Percentiles rank a stretch among this genome's conserved stretches.
Evolutionary conservation across 2,113 vertebrate species (phyloP).

Genomic region (Globicephala melas): DNA sequence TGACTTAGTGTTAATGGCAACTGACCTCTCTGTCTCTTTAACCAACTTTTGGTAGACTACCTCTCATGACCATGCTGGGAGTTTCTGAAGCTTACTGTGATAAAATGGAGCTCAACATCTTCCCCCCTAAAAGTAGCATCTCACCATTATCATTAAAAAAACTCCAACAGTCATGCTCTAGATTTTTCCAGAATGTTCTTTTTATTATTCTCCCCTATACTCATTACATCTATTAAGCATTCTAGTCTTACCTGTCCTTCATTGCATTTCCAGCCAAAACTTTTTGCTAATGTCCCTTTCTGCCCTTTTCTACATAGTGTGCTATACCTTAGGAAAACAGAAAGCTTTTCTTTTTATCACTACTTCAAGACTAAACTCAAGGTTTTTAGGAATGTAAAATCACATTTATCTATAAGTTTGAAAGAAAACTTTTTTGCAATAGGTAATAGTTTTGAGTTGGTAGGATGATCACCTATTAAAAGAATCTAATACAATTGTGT

Average conservation of each 20-base stretch:
- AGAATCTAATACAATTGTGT: neutral
- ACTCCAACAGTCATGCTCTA: neutral
- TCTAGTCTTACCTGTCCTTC: neutral
- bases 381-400: neutral
- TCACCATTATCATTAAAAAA: neutral
- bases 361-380: neutral
- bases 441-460: neutral
- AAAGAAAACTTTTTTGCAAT: neutral
- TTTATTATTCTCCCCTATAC: neutral
- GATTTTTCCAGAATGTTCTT: neutral
- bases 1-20: neutral
- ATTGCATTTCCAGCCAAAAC: neutral
- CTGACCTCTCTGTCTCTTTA: neutral
- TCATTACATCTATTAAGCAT: neutral
- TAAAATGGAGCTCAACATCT: neutral
- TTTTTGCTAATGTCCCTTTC: neutral
- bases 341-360: neutral
- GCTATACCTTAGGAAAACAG: neutral
- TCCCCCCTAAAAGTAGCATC: neutral
- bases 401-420: neutral
- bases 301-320: neutral
- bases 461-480: neutral
- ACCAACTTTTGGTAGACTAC: neutral
- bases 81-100: neutral
- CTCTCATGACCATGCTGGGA: neutral